Percentiles rank a stretch among this genome's conserved stretches.
phyloP scores from a whole-genome alignment of 2,113 vertebrate genomes.

The Urocolius indicus region DNA sequence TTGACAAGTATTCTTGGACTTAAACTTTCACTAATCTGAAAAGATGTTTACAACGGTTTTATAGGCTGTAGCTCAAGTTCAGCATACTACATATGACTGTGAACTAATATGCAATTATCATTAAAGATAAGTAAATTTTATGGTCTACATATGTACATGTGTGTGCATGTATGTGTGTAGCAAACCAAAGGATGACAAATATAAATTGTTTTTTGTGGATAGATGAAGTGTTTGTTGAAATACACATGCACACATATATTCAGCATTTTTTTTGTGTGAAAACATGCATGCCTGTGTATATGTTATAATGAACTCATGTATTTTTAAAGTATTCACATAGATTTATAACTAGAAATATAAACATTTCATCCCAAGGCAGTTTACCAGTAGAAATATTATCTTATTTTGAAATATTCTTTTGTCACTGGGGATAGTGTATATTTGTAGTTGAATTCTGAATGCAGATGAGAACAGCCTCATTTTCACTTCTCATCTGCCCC shows the following conservation, averaged over 20 bases:
- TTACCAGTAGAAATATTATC: not conserved
- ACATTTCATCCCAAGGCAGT: not conserved
- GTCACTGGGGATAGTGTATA: not conserved
- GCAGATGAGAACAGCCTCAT: not conserved
- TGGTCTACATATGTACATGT: not conserved
- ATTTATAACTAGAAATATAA: not conserved
- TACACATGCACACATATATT: not conserved
- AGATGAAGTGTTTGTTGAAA: not conserved
- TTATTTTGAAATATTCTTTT: not conserved
- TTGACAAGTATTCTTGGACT: not conserved
- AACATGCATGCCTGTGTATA: not conserved
- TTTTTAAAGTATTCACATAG: not conserved
- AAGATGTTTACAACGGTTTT: not conserved
- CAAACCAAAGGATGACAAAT: not conserved
- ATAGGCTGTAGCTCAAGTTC: not conserved
- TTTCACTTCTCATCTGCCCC: too few relatives aligned
- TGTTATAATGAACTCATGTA: not conserved
- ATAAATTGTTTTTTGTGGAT: not conserved
- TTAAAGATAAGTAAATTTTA: not conserved
- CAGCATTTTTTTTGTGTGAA: not conserved
- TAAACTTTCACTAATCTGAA: not conserved
- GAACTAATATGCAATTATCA: not conserved
- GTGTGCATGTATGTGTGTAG: not conserved
- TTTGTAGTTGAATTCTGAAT: not conserved
- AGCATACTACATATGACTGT: not conserved